Conservation (phyloP, 1,140 invertebrate genomes). For the Patella vulgata region DNA sequence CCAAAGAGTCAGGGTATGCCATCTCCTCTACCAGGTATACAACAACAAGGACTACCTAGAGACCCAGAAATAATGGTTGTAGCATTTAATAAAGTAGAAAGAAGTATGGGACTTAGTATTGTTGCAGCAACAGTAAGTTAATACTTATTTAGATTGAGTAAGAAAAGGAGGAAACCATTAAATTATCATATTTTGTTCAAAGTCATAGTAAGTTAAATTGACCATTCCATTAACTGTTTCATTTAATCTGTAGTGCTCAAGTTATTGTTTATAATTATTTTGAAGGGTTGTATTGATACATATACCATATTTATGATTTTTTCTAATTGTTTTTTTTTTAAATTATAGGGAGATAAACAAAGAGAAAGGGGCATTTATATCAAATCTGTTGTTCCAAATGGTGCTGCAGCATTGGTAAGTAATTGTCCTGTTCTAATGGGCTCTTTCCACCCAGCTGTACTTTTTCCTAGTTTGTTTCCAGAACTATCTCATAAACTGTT, state of each 20-base stretch:
- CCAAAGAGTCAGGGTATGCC: constrained; percentile 14
- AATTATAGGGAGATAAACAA: constrained; percentile 84
- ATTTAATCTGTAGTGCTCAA: neutral
- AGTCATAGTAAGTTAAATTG: too few species aligned
- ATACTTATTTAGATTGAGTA: neutral
- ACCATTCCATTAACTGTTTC: too few species aligned
- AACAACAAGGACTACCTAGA: constrained; percentile 27
- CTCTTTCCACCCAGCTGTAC: too few species aligned
- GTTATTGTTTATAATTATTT: too few species aligned
- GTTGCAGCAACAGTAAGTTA: constrained; percentile 62
- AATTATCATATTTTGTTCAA: too few species aligned
- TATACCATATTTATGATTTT: neutral
- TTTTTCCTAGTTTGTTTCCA: too few species aligned
- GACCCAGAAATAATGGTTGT: constrained; percentile 61
- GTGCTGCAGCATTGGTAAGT: constrained; percentile 90
- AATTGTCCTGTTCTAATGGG: too few species aligned
- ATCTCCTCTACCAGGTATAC: constrained; percentile 12
- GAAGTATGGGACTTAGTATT: constrained; percentile 67
- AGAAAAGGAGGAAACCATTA: too few species aligned
- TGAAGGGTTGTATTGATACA: neutral
- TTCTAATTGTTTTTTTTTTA: constrained; percentile 37
- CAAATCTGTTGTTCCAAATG: constrained; percentile 95
- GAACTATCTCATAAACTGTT: too few species aligned
- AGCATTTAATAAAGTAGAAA: constrained; percentile 63
- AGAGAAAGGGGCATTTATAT: constrained; percentile 95